Base-by-base conservation (phyloP, 2,113 vertebrate species). In the Arothron firmamentum region DNA sequence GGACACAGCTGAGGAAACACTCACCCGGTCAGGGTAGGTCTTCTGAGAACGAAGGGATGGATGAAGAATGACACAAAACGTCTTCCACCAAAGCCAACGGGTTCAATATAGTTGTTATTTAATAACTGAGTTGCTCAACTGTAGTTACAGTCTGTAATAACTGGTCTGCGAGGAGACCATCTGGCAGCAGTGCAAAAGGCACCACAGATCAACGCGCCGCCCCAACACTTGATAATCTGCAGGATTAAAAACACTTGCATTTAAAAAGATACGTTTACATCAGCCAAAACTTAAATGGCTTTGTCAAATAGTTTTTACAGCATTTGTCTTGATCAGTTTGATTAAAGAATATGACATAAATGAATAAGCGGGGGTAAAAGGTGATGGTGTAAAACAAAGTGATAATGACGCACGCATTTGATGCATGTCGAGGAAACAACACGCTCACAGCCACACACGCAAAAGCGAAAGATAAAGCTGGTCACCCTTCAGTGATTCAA, bases 221-320 rank as follows among this genome's bases (percentile, higher is more conserved):
- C 58, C 56, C 18, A 74, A 64, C 58, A 64, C 61, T 67, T 50
- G 51, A 73, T 71, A 67, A 73, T 72, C 73, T 72, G 81, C 83
- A 89, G 65, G 61, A 56, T 52, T 56, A 49, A 6, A 65, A 66
- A 75, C 18, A 48, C 72, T 20, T 50, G 52, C 43, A 38, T 45
- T 49, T 74, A 75, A 46, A 31, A 34, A 75, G 46, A 59, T 17
- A 47, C 60, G 63, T 68, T 69, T 75, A 70, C 65, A 80, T 90
- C 83, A 85, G 85, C 80, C 89, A 79, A 56, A 58, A 43, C 28
- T 43, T 45, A 75, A 70, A 45, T 77, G 88, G 88, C 86, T 69
- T 88, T 83, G 88, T 90, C 87, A 69, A 71, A 81, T 52, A 75
- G 43, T 63, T 80, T 82, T 72, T 73, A 87, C 84, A 88, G 80